A percentile compares a stretch with the other conserved stretches of the same genome.
These are phyloP conservation scores for Babyrousa celebensis DNA, from an alignment of 2,797 vertebrate genomes.

Conservation along the genomic window DNA sequence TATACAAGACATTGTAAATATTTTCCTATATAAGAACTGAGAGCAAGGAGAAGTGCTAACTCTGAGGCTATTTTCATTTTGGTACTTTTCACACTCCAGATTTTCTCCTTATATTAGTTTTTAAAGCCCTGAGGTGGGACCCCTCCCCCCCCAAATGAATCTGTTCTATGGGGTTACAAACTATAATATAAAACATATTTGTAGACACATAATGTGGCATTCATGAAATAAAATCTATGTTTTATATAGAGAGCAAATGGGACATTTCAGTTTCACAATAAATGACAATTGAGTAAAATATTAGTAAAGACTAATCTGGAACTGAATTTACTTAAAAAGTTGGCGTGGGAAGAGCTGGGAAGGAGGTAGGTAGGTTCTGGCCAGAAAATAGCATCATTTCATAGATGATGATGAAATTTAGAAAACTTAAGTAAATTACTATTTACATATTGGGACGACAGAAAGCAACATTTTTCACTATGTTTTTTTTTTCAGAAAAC, in stretches of 20 bases:
- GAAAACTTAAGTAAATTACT: background rate
- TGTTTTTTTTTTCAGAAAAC: background rate
- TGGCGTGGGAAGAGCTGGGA: rapidly evolving
- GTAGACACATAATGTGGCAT: background rate
- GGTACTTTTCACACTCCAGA: background rate
- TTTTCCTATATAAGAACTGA: background rate
- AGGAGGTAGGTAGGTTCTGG: background rate
- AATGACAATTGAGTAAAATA: background rate
- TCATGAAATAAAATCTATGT: background rate
- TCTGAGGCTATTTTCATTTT: background rate
- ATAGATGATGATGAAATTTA: background rate
- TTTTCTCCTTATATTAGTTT: constrained; percentile 22
- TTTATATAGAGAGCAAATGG: background rate
- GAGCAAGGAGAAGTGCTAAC: background rate
- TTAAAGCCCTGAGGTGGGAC: background rate
- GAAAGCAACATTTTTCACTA: background rate
- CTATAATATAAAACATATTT: background rate
- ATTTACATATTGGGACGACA: background rate
- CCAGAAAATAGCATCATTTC: constrained; percentile 20
- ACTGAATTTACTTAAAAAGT: background rate
- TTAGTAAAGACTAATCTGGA: background rate
- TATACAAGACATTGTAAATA: background rate
- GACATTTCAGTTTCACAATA: background rate
- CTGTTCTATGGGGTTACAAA: background rate
- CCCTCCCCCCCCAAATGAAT: background rate